A percentile compares a stretch with the other conserved stretches of the same genome.
phyloP scores from a whole-genome alignment of 2,888 invertebrate species.

The Zele albiditarsus region DNA sequence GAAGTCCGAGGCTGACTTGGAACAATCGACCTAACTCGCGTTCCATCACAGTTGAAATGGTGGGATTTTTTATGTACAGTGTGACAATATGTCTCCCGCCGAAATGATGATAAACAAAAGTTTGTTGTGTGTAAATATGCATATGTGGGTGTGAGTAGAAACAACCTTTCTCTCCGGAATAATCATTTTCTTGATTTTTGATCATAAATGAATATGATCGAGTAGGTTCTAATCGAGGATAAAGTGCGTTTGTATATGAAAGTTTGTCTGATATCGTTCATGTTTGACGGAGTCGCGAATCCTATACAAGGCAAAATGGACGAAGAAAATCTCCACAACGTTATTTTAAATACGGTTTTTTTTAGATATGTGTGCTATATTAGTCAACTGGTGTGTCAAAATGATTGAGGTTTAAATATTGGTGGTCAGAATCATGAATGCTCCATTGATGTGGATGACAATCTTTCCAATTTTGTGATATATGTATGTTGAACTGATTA shows the following conservation, averaged over 20 bases:
- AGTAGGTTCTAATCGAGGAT: too few relatives aligned
- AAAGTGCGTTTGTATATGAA: neutral
- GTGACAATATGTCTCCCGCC: neutral
- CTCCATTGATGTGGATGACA: constrained; percentile 18
- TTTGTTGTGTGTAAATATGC: neutral
- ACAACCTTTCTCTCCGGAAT: neutral
- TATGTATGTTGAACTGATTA: constrained; percentile 14
- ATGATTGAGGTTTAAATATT: neutral
- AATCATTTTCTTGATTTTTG: neutral
- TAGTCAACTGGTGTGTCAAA: neutral
- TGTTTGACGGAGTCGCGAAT: neutral
- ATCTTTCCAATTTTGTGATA: constrained; percentile 28
- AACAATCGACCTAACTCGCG: constrained; percentile 51
- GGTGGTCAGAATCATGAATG: neutral
- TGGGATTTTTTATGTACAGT: constrained; percentile 43
- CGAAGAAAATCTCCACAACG: neutral
- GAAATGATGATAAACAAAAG: neutral
- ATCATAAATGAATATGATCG: neutral
- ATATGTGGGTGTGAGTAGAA: neutral
- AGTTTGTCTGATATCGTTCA: neutral
- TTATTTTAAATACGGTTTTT: neutral
- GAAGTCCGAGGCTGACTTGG: constrained; percentile 59
- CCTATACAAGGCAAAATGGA: neutral
- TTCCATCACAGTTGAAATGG: constrained; percentile 27
- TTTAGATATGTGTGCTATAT: neutral